Evolutionary conservation across 2,797 vertebrate species (phyloP).

Genomic region (Austrolebias charrua): DNA sequence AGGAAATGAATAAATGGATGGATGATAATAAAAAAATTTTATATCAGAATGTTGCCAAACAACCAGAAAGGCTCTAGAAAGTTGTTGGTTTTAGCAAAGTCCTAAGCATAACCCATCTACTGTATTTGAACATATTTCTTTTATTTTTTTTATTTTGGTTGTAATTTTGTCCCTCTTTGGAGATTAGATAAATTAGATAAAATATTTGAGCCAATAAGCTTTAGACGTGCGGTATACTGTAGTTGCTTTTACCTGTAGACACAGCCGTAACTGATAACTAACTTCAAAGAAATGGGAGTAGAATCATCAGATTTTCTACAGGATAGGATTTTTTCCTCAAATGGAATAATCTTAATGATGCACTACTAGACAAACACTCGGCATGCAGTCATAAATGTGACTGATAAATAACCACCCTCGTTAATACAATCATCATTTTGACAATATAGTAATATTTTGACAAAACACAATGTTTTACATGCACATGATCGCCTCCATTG

Average conservation of each 20-base stretch:
- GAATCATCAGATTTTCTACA: too few relatives aligned
- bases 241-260: constrained; percentile 2
- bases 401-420: background rate
- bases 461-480: background rate
- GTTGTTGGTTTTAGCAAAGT: background rate
- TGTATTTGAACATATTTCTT: too few relatives aligned
- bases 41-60: constrained; percentile 1
- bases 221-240: background rate
- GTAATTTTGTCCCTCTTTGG: background rate
- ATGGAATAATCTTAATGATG: too few relatives aligned
- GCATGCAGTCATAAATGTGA: background rate
- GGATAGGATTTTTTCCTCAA: too few relatives aligned
- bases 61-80: constrained; percentile 8
- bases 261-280: background rate
- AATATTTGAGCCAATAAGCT: constrained; percentile 12
- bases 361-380: background rate
- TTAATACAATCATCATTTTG: background rate
- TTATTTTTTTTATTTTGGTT: background rate
- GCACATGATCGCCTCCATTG: background rate
- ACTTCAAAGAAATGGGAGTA: too few relatives aligned
- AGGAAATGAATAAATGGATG: too few relatives aligned
- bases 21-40: constrained; percentile 11
- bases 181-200: constrained; percentile 9
- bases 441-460: background rate
- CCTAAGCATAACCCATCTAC: background rate